These are phyloP conservation scores for Mimachlamys varia DNA, from an alignment of 2,888 invertebrate genomes.

Conservation along the genomic window DNA sequence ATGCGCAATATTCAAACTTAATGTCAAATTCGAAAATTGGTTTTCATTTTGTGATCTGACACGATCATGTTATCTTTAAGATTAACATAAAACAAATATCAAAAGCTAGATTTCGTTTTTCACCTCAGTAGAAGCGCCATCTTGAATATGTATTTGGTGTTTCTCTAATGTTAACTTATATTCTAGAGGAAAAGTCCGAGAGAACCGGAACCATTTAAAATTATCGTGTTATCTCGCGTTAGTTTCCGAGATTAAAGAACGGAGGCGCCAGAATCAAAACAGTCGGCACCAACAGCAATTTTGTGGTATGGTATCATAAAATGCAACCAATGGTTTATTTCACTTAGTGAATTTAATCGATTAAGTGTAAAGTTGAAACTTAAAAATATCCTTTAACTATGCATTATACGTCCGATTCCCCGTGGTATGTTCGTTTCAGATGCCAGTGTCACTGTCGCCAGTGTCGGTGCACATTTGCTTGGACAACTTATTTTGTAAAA, in stretches of 20 bases:
- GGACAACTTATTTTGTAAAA: no score
- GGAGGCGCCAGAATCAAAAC: conserved; percentile 33
- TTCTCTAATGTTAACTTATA: not conserved
- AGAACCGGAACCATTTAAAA: not conserved
- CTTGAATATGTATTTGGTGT: not conserved
- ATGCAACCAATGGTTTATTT: not conserved
- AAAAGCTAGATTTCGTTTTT: not conserved
- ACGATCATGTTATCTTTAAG: not conserved
- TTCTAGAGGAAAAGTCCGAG: not conserved
- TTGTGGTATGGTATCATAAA: not conserved
- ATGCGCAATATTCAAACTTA: not conserved
- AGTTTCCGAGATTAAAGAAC: not conserved
- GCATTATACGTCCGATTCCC: no score
- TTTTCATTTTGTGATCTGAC: not conserved
- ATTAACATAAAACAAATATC: not conserved
- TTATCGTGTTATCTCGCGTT: not conserved
- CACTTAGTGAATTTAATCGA: no score
- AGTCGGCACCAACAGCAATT: not conserved
- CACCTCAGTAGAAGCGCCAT: conserved; percentile 16
- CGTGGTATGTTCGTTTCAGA: no score
- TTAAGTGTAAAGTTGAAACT: no score
- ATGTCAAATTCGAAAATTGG: not conserved
- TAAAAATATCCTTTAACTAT: no score
- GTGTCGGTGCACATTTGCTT: no score
- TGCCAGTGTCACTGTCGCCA: no score